Base-by-base conservation (phyloP, 2,797 vertebrate genomes). In the Triplophysa bombifrons region DNA sequence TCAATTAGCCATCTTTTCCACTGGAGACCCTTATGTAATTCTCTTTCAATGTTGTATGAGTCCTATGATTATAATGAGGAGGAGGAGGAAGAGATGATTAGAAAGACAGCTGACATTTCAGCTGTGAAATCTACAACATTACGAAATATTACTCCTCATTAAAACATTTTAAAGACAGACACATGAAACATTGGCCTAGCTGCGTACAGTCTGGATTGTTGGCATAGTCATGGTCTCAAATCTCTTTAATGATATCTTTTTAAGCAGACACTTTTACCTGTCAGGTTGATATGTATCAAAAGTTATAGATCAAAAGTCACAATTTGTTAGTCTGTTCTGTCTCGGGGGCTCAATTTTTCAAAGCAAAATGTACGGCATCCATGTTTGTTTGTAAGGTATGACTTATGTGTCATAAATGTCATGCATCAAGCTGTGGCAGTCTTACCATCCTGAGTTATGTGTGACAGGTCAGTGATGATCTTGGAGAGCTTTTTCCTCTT, bases 401-500 rank as follows among this genome's bases (percentile, higher is more conserved):
- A 58, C 12, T 25, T 10, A 12, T 22, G 3, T 46, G 30, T 44
- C 56, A 30, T 53, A 30, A 41, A 61, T 65, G 55, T 20, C n/a
- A 16, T 19, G 4, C 1, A 64, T 14, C 58, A 13, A 34, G 10
- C 72, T 25, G 70, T 74, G 69, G 72, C 80, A 79, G 64, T 74
- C 92, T 92, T 90, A 94, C 93, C 94, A 87, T 95, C 85, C 86
- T 95, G 91, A 86, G 92, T 84, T 90, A 98, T 89, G 88, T 93
- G 90, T 81, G 93, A 89, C 66, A 95, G 85, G 89, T 98, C 95
- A 86, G 94, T 95, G 89, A 97, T 95, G 91, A 97, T 93, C 91
- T 94, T 99, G 87, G 95, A 87, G 84, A 93, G 87, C 92, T 96
- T 98, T 96, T 96, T 97, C 93, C 96, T 94, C 93, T 97, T 99